A percentile compares a stretch with the other conserved stretches of the same genome.
Evolutionary conservation across 2,113 vertebrate species (phyloP).

Genomic region (Morone chrysops): DNA sequence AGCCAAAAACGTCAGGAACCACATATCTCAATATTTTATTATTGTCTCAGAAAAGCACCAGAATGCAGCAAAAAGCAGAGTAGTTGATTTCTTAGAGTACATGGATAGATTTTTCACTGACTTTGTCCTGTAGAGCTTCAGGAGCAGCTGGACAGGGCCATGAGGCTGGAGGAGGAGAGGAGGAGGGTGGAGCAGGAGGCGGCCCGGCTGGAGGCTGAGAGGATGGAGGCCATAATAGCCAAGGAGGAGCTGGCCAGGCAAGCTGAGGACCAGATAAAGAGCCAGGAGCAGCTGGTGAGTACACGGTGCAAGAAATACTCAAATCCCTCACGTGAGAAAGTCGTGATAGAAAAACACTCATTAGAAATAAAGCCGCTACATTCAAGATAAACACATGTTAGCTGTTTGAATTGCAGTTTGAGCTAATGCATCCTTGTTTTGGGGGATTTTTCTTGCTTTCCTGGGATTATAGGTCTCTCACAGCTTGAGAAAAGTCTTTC

Average conservation of each 20-base stretch:
- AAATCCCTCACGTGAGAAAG: conserved; percentile 57
- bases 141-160: conserved; percentile 92
- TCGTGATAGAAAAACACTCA: conserved; percentile 14
- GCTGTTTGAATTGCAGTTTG: background rate
- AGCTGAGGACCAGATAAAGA: conserved; percentile 93
- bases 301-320: background rate
- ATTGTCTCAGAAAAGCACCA: background rate
- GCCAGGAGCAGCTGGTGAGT: conserved; percentile 96
- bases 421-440: background rate
- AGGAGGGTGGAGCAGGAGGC: conserved; percentile 91
- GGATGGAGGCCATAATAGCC: conserved; percentile 92
- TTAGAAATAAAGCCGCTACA: background rate
- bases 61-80: background rate
- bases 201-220: conserved; percentile 92
- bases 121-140: conserved; percentile 86
- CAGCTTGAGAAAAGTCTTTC: conserved; percentile 18
- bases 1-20: background rate
- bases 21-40: background rate
- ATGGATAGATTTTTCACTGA: conserved; percentile 6
- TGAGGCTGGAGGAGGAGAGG: conserved; percentile 92
- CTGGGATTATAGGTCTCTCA: background rate
- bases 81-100: no score
- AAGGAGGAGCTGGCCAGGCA: conserved; percentile 95
- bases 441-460: background rate
- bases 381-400: conserved; percentile 27